These are phyloP conservation scores for Hemicordylus capensis DNA, from an alignment of 2,113 vertebrate genomes.

Conservation along the genomic window DNA sequence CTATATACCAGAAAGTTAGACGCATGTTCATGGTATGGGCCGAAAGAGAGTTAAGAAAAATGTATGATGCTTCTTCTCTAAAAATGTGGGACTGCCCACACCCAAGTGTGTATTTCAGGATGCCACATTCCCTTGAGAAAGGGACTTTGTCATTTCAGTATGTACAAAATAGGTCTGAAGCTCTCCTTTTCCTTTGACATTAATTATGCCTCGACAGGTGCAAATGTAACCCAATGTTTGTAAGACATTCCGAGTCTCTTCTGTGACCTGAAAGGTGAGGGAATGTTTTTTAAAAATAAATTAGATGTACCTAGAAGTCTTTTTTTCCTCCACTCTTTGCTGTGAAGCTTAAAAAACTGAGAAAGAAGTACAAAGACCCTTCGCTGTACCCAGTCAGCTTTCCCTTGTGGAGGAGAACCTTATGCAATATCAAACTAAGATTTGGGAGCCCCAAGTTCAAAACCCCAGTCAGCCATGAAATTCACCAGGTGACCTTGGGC, in stretches of 20 bases:
- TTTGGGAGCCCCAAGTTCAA: too few species aligned
- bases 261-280: constrained; percentile 80
- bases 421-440: too few species aligned
- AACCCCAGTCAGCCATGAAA: too few species aligned
- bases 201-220: constrained; percentile 94
- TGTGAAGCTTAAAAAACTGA: neutral
- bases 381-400: neutral
- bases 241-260: constrained; percentile 90
- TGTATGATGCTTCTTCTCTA: constrained; percentile 60
- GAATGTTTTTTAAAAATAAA: neutral
- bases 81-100: constrained; percentile 56
- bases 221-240: constrained; percentile 91
- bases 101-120: constrained; percentile 65
- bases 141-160: constrained; percentile 93
- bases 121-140: constrained; percentile 88
- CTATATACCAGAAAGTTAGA: constrained; percentile 71
- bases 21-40: constrained; percentile 61
- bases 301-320: neutral
- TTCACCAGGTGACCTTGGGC: too few species aligned
- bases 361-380: neutral
- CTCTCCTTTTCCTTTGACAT: constrained; percentile 98
- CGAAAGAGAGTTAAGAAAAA: constrained; percentile 69
- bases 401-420: neutral
- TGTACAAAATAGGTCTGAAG: constrained; percentile 96
- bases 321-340: neutral